phyloP scores from a whole-genome alignment of 1,140 invertebrate genomes.

The Eciton burchellii region DNA sequence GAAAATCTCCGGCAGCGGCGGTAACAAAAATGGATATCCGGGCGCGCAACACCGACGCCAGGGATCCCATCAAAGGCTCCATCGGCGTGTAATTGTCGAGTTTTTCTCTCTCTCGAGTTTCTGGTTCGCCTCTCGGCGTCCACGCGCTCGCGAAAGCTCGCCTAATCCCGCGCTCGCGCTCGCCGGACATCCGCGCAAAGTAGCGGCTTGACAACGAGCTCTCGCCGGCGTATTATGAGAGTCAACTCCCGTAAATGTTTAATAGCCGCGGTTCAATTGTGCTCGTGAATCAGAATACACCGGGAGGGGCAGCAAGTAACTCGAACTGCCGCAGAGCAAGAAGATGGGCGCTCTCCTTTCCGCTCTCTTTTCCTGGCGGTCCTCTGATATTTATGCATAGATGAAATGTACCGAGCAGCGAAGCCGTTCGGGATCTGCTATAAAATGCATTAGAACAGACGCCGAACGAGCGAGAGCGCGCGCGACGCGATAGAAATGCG shows the following conservation, averaged over 20 bases:
- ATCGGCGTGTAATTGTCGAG: conserved; percentile 59
- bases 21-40: conserved; percentile 22
- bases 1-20: conserved; percentile 7
- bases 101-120: neutral
- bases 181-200: conserved; percentile 54
- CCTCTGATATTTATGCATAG: conserved; percentile 75
- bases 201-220: conserved; percentile 57
- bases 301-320: conserved; percentile 50
- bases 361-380: neutral
- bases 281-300: conserved; percentile 75
- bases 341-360: conserved; percentile 19
- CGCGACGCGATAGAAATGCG: conserved; percentile 46
- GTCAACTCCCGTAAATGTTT: conserved; percentile 74
- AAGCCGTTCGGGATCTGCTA: conserved; percentile 60
- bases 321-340: conserved; percentile 43
- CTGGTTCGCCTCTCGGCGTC: neutral
- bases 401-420: conserved; percentile 73
- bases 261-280: conserved; percentile 77
- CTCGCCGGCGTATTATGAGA: conserved; percentile 69
- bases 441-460: conserved; percentile 75
- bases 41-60: conserved; percentile 33
- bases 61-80: conserved; percentile 63
- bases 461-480: neutral
- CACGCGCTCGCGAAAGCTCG: neutral
- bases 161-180: neutral